phyloP scores from a whole-genome alignment of 1,140 invertebrate species.

The Laupala kohalensis region DNA sequence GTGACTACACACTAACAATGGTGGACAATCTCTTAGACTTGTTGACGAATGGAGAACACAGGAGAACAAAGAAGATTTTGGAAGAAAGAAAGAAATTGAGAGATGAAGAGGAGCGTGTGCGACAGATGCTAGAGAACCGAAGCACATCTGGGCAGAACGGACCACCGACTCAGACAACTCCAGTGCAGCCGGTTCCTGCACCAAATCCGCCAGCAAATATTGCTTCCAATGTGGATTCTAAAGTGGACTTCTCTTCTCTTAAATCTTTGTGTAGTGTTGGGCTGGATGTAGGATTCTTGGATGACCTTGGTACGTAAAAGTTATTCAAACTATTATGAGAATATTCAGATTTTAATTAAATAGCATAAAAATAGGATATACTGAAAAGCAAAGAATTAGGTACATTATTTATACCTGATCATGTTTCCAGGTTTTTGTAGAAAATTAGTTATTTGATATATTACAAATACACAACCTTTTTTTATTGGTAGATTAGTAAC shows the following conservation, averaged over 20 bases:
- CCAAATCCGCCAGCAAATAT: background rate
- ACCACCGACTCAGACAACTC: background rate
- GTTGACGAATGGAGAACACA: conserved; percentile 71
- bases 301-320: conserved; percentile 45
- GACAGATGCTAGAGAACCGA: conserved; percentile 36
- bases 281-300: conserved; percentile 70
- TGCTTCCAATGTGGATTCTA: conserved; percentile 29
- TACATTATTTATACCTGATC: too few relatives aligned
- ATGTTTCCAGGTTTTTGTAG: too few relatives aligned
- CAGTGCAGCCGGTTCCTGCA: background rate
- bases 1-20: conserved; percentile 65
- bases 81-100: conserved; percentile 45
- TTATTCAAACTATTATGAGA: too few relatives aligned
- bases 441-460: too few relatives aligned
- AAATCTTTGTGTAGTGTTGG: conserved; percentile 60
- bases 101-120: conserved; percentile 46
- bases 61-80: conserved; percentile 53
- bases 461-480: too few relatives aligned
- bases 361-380: too few relatives aligned
- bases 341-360: too few relatives aligned
- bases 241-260: conserved; percentile 61
- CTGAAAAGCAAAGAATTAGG: too few relatives aligned
- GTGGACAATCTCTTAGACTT: conserved; percentile 75
- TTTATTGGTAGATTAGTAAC: too few relatives aligned
- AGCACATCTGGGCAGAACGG: conserved; percentile 22